Evolutionary conservation across 2,888 invertebrate genomes (phyloP), one percentile per base, ranked within the genome.

Genomic region (Caenorhabditis zanzibari): DNA sequence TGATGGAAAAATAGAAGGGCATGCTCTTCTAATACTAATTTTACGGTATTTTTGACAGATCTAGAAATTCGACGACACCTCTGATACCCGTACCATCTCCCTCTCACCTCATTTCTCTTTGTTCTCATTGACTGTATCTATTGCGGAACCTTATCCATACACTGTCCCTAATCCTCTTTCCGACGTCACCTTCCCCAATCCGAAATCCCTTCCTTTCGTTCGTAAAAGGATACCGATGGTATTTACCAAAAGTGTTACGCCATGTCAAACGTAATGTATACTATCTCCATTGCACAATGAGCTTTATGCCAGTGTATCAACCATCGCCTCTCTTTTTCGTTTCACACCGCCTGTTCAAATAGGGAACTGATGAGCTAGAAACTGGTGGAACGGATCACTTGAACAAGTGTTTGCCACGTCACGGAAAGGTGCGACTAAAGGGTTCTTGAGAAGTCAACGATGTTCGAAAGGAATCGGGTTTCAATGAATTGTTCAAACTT

Each of bases 221-320:
- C 44, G 66, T 59, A 47, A 73, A 74, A 54, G 61, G 59, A 47
- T 52, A 54, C 74, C 73, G 68, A 73, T 74, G 54, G 14, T 73
- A 81, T 74, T 74, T 61, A 74, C 81, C 59, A 44, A 58, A 38
- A 56, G 59, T 69, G 74, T 80, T 73, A 80, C 72, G 72, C 73
- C 73, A 73, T 80, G 71, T 72, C 79, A 19, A 61, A 56, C 79
- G 79, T 73, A 73, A 80, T 80, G 66, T 73, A 80, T 80, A 73
- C 72, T 64, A 72, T 77, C 77, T 54, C 54, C 26, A 26, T 72
- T 73, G 72, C 77, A 69, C 77, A 77, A 77, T 63, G 63, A 68
- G 61, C 77, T 77, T 77, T 77, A 56, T 71, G 77, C 52, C 77
- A 77, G 77, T 77, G 77, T 77, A 77, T 77, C 77, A 71, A 63